phyloP scores from a whole-genome alignment of 2,888 invertebrate species.

The Himalopsyche kuldschensis region DNA sequence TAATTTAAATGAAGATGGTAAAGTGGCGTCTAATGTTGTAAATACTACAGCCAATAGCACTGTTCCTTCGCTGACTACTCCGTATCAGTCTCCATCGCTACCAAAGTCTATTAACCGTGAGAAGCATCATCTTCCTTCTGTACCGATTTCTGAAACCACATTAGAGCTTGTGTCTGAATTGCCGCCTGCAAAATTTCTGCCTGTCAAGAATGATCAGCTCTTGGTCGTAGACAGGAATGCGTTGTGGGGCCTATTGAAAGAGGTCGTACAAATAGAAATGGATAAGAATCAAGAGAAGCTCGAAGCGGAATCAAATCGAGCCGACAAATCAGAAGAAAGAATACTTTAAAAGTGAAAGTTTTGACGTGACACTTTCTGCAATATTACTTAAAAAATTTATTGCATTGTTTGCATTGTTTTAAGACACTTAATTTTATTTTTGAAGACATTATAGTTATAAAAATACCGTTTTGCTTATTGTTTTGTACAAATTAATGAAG shows the following conservation, averaged over 20 bases:
- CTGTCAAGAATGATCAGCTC: constrained; percentile 55
- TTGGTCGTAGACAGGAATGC: constrained; percentile 63
- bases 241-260: constrained; percentile 65
- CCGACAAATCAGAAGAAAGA: constrained; percentile 3
- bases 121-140: constrained; percentile 55
- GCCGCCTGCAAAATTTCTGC: constrained; percentile 47
- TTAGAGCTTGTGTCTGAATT: constrained; percentile 44
- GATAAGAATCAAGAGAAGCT: constrained; percentile 40
- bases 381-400: not conserved
- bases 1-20: constrained; percentile 53
- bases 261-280: constrained; percentile 50
- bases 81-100: constrained; percentile 43
- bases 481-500: not conserved
- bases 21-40: constrained; percentile 32
- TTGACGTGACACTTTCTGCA: not conserved
- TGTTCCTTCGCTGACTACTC: constrained; percentile 40
- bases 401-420: not conserved
- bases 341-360: not conserved
- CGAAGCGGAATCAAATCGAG: constrained; percentile 28
- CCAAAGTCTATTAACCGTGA: constrained; percentile 58
- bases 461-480: not conserved
- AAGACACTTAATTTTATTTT: not conserved
- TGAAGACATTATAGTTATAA: not conserved
- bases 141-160: constrained; percentile 56
- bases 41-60: constrained; percentile 42